Conservation (phyloP, 2,113 vertebrate genomes). For the Chionomys nivalis region DNA sequence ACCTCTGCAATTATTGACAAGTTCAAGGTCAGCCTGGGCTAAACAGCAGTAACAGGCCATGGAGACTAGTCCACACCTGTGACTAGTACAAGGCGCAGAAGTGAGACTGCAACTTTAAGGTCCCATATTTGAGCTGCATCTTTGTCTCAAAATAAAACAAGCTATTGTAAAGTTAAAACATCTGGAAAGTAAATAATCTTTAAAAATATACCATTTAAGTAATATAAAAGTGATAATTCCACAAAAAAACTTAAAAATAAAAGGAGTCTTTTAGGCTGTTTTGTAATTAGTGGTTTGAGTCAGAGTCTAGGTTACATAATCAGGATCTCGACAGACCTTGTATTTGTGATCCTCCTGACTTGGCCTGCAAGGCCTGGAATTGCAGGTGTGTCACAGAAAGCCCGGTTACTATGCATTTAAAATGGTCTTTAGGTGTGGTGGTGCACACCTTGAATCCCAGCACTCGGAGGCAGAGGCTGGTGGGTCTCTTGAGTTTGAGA, state of each 20-base stretch:
- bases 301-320: not conserved
- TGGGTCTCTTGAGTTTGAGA: not conserved
- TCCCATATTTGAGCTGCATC: not conserved
- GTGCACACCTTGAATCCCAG: not conserved
- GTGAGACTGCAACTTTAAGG: not conserved
- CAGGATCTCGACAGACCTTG: not conserved
- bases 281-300: not conserved
- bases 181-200: not conserved
- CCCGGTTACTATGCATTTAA: not conserved
- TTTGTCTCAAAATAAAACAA: not conserved
- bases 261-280: not conserved
- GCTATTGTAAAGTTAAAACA: not conserved
- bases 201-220: conserved; percentile 29
- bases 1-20: not conserved
- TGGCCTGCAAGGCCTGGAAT: not conserved
- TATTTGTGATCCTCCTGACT: not conserved
- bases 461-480: not conserved
- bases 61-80: not conserved
- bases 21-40: not conserved
- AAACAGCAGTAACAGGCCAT: not conserved
- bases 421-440: not conserved
- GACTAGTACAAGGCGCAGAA: not conserved
- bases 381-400: too few species aligned
- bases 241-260: not conserved
- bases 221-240: conserved; percentile 47